Conservation (phyloP, 2,113 vertebrate species). For the Caretta caretta region DNA sequence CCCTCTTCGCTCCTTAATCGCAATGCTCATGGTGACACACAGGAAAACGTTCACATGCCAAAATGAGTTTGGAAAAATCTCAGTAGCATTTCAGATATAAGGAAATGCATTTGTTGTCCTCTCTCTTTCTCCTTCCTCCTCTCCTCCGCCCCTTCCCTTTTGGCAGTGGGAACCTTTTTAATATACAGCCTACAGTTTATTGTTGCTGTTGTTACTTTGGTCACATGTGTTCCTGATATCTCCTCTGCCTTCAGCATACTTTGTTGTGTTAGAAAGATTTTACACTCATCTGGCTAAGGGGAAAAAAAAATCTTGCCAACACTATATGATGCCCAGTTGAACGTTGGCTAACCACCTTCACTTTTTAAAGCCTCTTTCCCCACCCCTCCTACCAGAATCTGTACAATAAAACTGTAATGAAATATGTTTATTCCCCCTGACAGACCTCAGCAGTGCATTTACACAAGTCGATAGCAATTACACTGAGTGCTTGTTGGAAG, state of each 20-base stretch:
- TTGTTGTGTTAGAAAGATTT: conserved; percentile 71
- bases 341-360: conserved; percentile 56
- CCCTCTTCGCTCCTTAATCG: neutral
- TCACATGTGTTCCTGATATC: conserved; percentile 75
- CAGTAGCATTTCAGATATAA: conserved; percentile 45
- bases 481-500: conserved; percentile 12
- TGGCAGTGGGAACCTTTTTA: conserved; percentile 47
- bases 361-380: conserved; percentile 7
- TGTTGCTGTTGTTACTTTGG: conserved; percentile 61
- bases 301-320: conserved; percentile 56
- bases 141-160: neutral
- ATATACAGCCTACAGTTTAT: conserved; percentile 59
- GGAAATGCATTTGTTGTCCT: conserved; percentile 20
- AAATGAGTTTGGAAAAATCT: conserved; percentile 31
- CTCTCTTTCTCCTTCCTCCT: neutral
- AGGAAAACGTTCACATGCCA: conserved; percentile 5
- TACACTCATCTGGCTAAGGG: conserved; percentile 62
- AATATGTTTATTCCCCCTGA: conserved; percentile 55
- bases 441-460: conserved; percentile 56
- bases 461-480: conserved; percentile 32
- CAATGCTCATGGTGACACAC: neutral
- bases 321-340: conserved; percentile 69
- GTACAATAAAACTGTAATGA: conserved; percentile 55
- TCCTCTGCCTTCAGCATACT: conserved; percentile 51
- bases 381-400: conserved; percentile 40